These are phyloP conservation scores for Agonopterix alstromeriana DNA, from an alignment of 2,888 invertebrate genomes.

Conservation along the genomic window DNA sequence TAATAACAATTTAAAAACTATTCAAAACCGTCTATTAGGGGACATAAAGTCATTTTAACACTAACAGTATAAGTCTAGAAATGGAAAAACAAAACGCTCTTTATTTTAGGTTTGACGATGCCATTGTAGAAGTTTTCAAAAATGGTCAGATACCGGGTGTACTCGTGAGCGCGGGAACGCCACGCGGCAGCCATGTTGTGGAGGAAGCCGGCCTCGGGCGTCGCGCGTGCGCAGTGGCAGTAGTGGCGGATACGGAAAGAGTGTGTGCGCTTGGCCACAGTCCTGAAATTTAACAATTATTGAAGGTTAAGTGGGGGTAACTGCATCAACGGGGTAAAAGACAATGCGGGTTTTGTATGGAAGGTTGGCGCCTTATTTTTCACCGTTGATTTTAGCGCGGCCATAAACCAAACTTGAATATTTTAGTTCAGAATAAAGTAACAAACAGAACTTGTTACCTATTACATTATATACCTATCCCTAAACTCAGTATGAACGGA, in stretches of 20 bases:
- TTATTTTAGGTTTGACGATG: constrained; percentile 49
- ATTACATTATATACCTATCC: too few species aligned
- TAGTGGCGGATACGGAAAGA: constrained; percentile 18
- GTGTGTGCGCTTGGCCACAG: constrained; percentile 40
- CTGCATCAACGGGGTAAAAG: too few species aligned
- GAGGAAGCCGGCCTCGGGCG: constrained; percentile 22
- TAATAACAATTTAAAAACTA: not conserved
- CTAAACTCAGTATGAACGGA: too few species aligned
- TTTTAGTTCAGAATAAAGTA: too few species aligned
- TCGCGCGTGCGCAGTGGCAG: constrained; percentile 26
- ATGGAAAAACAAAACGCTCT: constrained; percentile 58
- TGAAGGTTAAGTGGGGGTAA: not conserved
- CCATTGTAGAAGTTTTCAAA: constrained; percentile 55
- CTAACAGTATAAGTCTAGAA: constrained; percentile 31
- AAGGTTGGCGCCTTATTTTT: too few species aligned
- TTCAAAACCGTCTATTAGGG: not conserved
- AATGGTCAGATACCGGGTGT: constrained; percentile 40
- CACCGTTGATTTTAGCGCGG: too few species aligned
- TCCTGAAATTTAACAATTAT: constrained; percentile 27
- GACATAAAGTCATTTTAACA: constrained; percentile 1
- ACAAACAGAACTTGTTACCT: too few species aligned
- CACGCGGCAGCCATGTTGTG: constrained; percentile 40
- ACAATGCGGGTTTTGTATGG: too few species aligned
- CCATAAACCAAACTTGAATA: too few species aligned
- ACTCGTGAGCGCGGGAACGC: constrained; percentile 36